phyloP scores from a whole-genome alignment of 2,888 invertebrate genomes.

The Listrodromus nycthemerus region DNA sequence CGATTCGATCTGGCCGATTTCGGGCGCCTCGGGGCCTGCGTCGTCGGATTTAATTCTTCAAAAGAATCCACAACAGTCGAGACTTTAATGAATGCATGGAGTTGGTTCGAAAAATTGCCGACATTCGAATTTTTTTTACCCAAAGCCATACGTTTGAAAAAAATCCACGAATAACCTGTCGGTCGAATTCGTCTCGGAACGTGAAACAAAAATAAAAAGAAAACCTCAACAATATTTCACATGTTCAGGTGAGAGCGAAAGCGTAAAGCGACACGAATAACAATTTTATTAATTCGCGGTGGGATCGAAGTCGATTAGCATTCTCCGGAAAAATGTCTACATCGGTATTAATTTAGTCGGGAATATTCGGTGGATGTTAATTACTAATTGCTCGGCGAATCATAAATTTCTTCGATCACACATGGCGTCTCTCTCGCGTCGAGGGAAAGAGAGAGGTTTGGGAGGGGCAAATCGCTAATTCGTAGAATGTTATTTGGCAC shows the following conservation, averaged over 20 bases:
- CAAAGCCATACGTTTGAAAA: neutral
- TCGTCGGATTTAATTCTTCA: constrained; percentile 11
- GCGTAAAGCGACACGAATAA: constrained; percentile 11
- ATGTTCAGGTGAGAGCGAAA: neutral
- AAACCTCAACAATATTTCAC: neutral
- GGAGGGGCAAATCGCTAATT: constrained; percentile 66
- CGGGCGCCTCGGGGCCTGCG: constrained; percentile 10
- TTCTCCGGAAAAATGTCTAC: neutral
- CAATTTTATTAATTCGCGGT: constrained; percentile 40
- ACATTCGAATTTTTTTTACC: neutral
- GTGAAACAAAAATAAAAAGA: neutral
- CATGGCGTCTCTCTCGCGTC: constrained; percentile 20
- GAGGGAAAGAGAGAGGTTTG: constrained; percentile 43
- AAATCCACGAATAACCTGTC: neutral
- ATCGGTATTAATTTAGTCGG: constrained; percentile 45
- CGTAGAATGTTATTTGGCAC: constrained; percentile 77
- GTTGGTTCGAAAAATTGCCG: neutral
- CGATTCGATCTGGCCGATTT: constrained; percentile 37
- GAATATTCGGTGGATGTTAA: constrained; percentile 24
- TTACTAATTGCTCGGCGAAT: constrained; percentile 63
- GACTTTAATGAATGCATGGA: neutral
- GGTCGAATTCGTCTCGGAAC: neutral
- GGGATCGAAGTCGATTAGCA: neutral
- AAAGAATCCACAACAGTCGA: neutral
- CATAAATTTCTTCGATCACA: constrained; percentile 64